A percentile compares a stretch with the other conserved stretches of the same genome.
phyloP scores from a whole-genome alignment of 2,797 vertebrate genomes.

The Muscicapa striata region DNA sequence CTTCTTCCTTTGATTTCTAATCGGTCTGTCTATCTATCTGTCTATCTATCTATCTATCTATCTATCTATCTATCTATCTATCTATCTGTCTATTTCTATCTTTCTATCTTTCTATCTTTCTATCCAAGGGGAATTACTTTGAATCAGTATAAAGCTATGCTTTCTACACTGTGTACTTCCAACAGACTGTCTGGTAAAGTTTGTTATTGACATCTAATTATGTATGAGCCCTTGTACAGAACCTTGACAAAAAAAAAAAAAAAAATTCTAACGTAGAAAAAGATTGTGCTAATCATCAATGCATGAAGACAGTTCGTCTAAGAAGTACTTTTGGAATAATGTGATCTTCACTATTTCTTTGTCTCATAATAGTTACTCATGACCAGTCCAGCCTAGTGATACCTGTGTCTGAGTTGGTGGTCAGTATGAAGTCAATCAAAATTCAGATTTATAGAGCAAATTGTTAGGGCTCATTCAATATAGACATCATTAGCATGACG shows the following conservation, averaged over 20 bases:
- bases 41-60: no score
- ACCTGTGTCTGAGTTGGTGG: neutral
- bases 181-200: neutral
- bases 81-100: no score
- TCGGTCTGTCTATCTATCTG: no score
- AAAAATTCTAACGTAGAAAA: neutral
- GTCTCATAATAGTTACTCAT: neutral
- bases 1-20: neutral
- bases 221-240: neutral
- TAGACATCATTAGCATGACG: neutral
- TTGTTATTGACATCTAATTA: neutral
- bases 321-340: neutral
- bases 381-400: neutral
- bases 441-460: neutral
- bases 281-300: neutral
- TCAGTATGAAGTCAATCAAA: neutral
- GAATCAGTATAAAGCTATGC: neutral
- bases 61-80: no score
- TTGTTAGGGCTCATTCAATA: neutral
- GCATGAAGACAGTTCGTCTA: constrained; percentile 9
- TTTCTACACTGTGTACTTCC: neutral
- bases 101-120: no score
- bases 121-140: neutral
- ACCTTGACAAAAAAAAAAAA: neutral
- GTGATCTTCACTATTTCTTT: neutral